These are phyloP conservation scores for Astyanax mexicanus DNA, from an alignment of 2,797 vertebrate genomes.

Conservation along the genomic window DNA sequence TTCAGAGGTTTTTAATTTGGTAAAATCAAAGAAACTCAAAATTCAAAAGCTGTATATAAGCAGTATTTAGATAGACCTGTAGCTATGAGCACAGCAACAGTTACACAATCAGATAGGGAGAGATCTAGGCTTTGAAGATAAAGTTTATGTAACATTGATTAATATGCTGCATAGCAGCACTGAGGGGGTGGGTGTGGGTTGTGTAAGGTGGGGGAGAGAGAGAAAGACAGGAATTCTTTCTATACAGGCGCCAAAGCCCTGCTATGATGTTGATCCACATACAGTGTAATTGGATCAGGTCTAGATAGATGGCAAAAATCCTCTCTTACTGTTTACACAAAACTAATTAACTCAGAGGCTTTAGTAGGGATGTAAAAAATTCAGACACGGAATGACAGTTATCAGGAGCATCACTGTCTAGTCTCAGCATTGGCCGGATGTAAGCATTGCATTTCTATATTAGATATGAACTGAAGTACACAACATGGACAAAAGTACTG, in stretches of 20 bases:
- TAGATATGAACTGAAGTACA: too few species aligned
- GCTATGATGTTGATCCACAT: constrained; percentile 56
- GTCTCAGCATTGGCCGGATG: not conserved
- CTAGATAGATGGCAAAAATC: constrained; percentile 58
- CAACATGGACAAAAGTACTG: too few species aligned
- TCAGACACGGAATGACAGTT: not conserved
- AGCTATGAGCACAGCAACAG: not conserved
- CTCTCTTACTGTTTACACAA: constrained; percentile 64
- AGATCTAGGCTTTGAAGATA: constrained; percentile 62
- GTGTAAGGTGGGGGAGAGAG: not conserved
- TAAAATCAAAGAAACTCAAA: too few species aligned
- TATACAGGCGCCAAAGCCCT: constrained; percentile 70
- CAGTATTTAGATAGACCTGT: too few species aligned
- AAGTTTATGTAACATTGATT: constrained; percentile 73
- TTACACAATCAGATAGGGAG: not conserved
- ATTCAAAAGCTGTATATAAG: too few species aligned
- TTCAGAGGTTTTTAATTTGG: too few species aligned
- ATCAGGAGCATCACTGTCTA: too few species aligned
- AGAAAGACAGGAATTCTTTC: constrained; percentile 63
- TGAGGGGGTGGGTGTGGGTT: constrained; percentile 14
- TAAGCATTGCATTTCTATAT: too few species aligned
- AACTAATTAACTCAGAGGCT: constrained; percentile 2
- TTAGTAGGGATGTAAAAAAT: not conserved
- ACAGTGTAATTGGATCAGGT: constrained; percentile 71
- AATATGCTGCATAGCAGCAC: constrained; percentile 73